Evolutionary conservation across 2,113 vertebrate genomes (phyloP).

Genomic region (Seriola rivoliana): DNA sequence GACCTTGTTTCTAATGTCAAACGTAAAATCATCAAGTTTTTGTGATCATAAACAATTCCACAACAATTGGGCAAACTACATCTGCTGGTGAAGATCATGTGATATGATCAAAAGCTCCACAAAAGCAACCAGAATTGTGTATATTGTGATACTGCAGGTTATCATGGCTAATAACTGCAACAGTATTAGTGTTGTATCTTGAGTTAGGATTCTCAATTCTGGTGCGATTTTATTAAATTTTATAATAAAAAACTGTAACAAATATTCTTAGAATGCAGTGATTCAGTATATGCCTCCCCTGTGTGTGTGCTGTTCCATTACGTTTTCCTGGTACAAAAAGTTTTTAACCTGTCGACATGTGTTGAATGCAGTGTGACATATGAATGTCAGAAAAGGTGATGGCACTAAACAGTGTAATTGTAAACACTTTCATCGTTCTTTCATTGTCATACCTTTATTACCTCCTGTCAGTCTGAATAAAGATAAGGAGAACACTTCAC

Average conservation of each 20-base stretch:
- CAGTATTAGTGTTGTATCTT: not conserved
- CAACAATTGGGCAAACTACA: too few species aligned
- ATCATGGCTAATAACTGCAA: not conserved
- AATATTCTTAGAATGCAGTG: not conserved
- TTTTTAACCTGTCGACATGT: constrained; percentile 12
- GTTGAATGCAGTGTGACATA: constrained; percentile 18
- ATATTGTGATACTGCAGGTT: not conserved
- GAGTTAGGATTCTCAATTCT: not conserved
- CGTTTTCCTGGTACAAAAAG: not conserved
- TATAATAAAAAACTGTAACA: not conserved
- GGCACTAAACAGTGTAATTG: constrained; percentile 48
- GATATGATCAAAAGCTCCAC: not conserved
- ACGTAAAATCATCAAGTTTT: too few species aligned
- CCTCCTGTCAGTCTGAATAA: constrained; percentile 69
- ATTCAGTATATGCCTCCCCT: not conserved
- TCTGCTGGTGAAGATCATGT: not conserved
- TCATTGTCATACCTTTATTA: constrained; percentile 59
- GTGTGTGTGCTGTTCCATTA: not conserved
- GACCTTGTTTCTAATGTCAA: not conserved
- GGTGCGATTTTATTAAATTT: not conserved
- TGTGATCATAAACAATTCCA: too few species aligned
- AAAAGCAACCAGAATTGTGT: not conserved
- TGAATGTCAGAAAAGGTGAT: constrained; percentile 52
- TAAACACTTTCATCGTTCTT: constrained; percentile 57
- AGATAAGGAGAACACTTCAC: constrained; percentile 59